Evolutionary conservation across 2,113 vertebrate genomes (phyloP).

Genomic region (Zonotrichia leucophrys): DNA sequence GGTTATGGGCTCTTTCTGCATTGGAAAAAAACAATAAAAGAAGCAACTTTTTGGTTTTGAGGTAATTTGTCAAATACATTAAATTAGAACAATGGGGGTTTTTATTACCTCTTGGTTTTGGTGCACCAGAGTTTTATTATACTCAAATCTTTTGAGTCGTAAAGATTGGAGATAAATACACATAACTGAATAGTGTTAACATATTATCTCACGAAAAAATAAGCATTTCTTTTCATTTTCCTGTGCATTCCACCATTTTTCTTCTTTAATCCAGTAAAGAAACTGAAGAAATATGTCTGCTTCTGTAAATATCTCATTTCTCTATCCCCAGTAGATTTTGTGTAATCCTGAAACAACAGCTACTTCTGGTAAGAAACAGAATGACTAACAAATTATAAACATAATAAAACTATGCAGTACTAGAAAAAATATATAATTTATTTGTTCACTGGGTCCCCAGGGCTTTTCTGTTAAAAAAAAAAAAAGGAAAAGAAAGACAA

Average conservation of each 20-base stretch:
- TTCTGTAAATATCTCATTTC: slow-evolving; percentile 8
- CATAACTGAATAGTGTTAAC: background rate
- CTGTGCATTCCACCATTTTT: background rate
- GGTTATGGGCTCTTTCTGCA: background rate
- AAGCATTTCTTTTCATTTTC: slow-evolving; percentile 12
- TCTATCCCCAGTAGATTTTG: background rate
- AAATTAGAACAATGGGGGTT: background rate
- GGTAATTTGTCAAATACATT: background rate
- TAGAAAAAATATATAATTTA: background rate
- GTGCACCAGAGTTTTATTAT: background rate
- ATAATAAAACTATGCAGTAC: background rate
- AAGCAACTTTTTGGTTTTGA: background rate
- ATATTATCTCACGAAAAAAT: slow-evolving; percentile 15
- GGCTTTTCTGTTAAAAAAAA: background rate
- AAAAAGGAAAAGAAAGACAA: background rate
- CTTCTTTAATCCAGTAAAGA: slow-evolving; percentile 2
- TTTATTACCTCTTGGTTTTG: background rate
- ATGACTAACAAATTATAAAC: slow-evolving; percentile 20
- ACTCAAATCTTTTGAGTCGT: slow-evolving; percentile 3
- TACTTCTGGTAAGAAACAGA: background rate
- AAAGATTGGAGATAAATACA: slow-evolving; percentile 30
- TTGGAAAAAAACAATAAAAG: background rate
- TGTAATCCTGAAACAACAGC: background rate
- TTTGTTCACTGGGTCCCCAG: background rate
- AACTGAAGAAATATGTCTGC: background rate